Percentiles rank a stretch among this genome's conserved stretches.
phyloP scores from a whole-genome alignment of 2,888 invertebrate genomes.

The Polietes domitor region DNA sequence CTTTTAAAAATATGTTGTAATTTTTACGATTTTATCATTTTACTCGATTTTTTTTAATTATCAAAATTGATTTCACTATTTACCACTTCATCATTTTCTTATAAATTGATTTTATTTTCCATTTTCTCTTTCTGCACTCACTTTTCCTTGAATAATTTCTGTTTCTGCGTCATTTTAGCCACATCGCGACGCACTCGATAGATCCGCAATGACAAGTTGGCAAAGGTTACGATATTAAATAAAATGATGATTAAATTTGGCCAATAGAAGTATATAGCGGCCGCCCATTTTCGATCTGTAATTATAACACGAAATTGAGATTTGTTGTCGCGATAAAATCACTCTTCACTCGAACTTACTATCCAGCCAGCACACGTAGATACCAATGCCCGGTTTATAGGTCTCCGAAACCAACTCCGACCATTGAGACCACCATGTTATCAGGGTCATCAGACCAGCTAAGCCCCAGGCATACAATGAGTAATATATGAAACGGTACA shows the following conservation, averaged over 20 bases:
- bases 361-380: conserved; percentile 82
- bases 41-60: too few relatives aligned
- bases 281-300: conserved; percentile 69
- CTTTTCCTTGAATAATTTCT: conserved; percentile 48
- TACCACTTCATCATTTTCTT: too few relatives aligned
- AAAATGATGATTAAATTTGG: conserved; percentile 74
- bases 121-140: not conserved
- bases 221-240: conserved; percentile 75
- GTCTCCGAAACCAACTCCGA: conserved; percentile 32
- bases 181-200: conserved; percentile 72
- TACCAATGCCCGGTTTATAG: conserved; percentile 80
- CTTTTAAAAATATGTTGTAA: too few relatives aligned
- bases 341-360: conserved; percentile 79
- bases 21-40: too few relatives aligned
- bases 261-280: conserved; percentile 75
- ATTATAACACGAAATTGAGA: not conserved
- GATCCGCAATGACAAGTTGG: conserved; percentile 74
- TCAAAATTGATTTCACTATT: too few relatives aligned
- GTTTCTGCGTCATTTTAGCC: conserved; percentile 67
- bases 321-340: not conserved
- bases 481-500: conserved; percentile 60
- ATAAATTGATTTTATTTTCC: too few relatives aligned
- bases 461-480: conserved; percentile 69
- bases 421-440: conserved; percentile 69
- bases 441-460: conserved; percentile 48